phyloP scores from a whole-genome alignment of 2,797 vertebrate species.

The Sciurus carolinensis region DNA sequence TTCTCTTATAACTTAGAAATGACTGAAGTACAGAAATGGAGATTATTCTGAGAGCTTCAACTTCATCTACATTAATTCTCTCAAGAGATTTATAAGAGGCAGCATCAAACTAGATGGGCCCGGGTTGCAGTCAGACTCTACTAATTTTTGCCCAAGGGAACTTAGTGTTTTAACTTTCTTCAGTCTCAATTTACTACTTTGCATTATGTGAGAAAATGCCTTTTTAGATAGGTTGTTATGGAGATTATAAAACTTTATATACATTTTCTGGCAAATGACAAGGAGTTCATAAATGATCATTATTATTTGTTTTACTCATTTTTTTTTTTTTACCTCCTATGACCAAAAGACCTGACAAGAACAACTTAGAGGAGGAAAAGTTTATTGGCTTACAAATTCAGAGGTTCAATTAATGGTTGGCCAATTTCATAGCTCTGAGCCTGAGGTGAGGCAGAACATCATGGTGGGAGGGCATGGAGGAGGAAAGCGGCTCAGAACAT shows the following conservation, averaged over 20 bases:
- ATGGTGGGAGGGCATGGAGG: too few species aligned
- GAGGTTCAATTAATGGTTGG: too few species aligned
- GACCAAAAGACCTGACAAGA: too few species aligned
- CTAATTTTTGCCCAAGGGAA: not conserved
- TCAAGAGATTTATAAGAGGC: not conserved
- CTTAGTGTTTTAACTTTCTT: not conserved
- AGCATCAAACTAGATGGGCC: not conserved
- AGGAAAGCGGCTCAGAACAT: too few species aligned
- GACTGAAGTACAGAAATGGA: not conserved
- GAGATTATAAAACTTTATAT: not conserved
- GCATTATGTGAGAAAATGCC: not conserved
- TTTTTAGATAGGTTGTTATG: not conserved
- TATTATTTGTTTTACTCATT: not conserved
- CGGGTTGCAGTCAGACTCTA: not conserved
- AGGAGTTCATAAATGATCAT: not conserved
- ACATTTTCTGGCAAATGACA: not conserved
- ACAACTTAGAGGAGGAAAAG: too few species aligned
- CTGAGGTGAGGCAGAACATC: too few species aligned
- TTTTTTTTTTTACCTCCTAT: too few species aligned
- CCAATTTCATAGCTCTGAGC: too few species aligned
- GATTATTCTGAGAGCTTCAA: not conserved
- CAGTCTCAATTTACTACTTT: not conserved
- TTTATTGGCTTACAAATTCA: too few species aligned
- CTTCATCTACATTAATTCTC: not conserved
- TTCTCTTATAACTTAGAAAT: constrained; percentile 29